Evolutionary conservation across 2,797 vertebrate genomes (phyloP), one percentile per base, ranked within the genome.

Genomic region (Gymnocypris eckloni): DNA sequence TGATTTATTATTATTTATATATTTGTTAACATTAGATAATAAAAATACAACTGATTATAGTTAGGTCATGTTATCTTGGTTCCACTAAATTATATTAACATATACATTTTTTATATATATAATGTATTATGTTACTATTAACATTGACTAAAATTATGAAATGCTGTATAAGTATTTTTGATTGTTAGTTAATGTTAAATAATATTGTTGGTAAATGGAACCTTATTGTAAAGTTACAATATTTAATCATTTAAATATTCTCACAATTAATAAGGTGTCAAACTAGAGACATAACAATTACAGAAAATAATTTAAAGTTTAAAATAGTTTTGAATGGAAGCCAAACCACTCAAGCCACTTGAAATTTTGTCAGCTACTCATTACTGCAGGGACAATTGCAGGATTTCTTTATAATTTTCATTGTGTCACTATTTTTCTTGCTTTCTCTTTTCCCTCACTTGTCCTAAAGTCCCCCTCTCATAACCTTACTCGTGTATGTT

Each of bases 381-480:
- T 37, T 37, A 20, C 25, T 37, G 5, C 48, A 73, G 7, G 3
- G 8, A 11, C 37, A 50, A n/a, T 1, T 6, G 4, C 20, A 82
- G 37, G n/a, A 59, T 10, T 28, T 61, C 28, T 25, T 43, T 2
- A 73, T 18, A 54, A 66, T 75, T 39, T 18, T 67, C 4, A 48
- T 25, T 45, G 48, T 37, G 43, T 85, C 12, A 73, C 79, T 84
- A 41, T 45, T 41, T 43, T 45, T 67, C 59, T 52, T 37, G 3
- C 28, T 75, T 83, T 75, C 28, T n/a, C 39, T 6, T 83, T 12
- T 50, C 73, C 43, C 20, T 80, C 59, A 22, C 39, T 48, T 86
- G 18, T 67, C 64, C 45, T 83, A 54, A 52, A 66, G 45, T 52
- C 3, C 7, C 13, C 2, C 18, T 41, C 48, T 11, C 64, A 59